A percentile compares a stretch with the other conserved stretches of the same genome.
These are phyloP conservation scores for Eulemur rufifrons DNA, from an alignment of 2,113 vertebrate genomes.

Conservation along the genomic window DNA sequence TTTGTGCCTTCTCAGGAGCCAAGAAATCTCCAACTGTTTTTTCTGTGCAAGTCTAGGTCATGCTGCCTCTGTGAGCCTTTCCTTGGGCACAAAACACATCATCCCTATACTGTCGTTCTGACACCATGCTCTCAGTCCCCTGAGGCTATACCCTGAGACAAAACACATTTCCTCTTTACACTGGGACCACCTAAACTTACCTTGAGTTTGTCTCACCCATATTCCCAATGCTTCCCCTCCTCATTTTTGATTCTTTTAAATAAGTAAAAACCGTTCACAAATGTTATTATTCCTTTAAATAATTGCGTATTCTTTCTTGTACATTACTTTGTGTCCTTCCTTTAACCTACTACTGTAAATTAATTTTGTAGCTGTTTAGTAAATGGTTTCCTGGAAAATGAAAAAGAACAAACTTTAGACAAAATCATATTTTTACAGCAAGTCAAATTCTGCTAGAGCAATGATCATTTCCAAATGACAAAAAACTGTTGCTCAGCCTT, in stretches of 20 bases:
- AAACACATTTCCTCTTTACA: background rate
- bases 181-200: background rate
- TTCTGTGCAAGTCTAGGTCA: background rate
- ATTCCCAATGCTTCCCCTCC: background rate
- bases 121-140: background rate
- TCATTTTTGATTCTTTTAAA: background rate
- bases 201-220: background rate
- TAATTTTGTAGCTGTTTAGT: slow-evolving; percentile 21
- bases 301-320: background rate
- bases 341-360: background rate
- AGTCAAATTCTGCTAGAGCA: background rate
- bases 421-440: background rate
- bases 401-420: slow-evolving; percentile 4
- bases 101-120: background rate
- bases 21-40: background rate
- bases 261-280: background rate
- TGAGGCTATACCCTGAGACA: background rate
- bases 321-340: background rate
- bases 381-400: background rate
- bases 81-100: background rate
- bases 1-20: background rate
- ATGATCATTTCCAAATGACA: slow-evolving; percentile 48
- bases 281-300: background rate
- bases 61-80: background rate
- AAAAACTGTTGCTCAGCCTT: slow-evolving; percentile 3